Percentiles rank a stretch among this genome's conserved stretches.
Conservation (phyloP, 64 coral and sea anemone genomes). For the Hydrozoanthus tunicans region DNA sequence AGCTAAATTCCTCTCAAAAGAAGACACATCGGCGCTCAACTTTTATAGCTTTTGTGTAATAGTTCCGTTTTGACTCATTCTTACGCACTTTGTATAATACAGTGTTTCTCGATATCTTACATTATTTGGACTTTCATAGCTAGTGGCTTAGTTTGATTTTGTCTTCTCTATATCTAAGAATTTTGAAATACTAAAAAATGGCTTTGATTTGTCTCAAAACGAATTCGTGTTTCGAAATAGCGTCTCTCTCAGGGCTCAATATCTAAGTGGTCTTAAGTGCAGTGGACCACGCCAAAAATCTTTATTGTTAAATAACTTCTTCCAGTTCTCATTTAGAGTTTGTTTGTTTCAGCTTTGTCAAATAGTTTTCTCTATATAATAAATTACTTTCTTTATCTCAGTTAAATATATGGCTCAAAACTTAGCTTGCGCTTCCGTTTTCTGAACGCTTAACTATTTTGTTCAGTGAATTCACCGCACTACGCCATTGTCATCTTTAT, state of each 20-base stretch:
- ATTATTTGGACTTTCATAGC: neutral
- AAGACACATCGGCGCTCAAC: constrained; percentile 7
- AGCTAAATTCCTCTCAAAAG: constrained; percentile 4
- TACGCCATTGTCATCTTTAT: neutral
- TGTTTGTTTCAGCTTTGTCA: constrained; percentile 53
- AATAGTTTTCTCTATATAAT: constrained; percentile 50
- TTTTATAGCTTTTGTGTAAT: constrained; percentile 18
- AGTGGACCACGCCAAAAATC: constrained; percentile 30
- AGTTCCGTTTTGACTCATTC: neutral
- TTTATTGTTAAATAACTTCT: constrained; percentile 2
- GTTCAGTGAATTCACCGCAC: neutral
- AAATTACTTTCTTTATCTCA: constrained; percentile 33
- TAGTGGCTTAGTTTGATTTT: neutral
- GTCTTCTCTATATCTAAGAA: neutral
- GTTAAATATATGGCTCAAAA: constrained; percentile 1
- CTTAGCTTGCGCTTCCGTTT: neutral
- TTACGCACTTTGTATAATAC: neutral
- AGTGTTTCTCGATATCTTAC: neutral
- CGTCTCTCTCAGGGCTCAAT: neutral
- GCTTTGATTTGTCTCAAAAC: neutral
- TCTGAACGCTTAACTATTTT: neutral
- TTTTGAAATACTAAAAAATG: neutral
- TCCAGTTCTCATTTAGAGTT: constrained; percentile 36
- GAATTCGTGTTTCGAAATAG: constrained; percentile 14
- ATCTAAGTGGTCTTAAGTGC: constrained; percentile 2